These are phyloP conservation scores for Panagrolaimus sp. DNA, from an alignment of 1,140 invertebrate species.

Conservation along the genomic window DNA sequence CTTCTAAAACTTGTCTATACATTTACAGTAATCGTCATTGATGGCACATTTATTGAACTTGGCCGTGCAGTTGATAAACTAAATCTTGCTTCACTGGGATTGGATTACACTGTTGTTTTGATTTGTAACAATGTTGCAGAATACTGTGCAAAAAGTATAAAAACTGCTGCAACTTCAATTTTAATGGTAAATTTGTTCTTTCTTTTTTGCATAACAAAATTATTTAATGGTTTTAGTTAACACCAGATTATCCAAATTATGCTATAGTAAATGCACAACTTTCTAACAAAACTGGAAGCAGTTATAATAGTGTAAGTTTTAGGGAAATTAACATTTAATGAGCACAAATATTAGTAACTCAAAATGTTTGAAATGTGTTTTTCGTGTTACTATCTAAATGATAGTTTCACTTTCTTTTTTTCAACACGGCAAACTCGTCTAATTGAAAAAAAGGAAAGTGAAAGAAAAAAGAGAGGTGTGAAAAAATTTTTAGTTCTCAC, in stretches of 20 bases:
- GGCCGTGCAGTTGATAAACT: not conserved
- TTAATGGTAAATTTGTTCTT: not conserved
- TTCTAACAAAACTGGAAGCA: not conserved
- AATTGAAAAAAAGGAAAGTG: too few species aligned
- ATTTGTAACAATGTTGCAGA: slow-evolving; percentile 1
- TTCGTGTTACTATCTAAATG: too few species aligned
- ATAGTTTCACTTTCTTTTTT: too few species aligned
- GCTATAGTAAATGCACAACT: not conserved
- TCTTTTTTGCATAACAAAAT: not conserved
- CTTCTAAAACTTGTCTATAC: too few species aligned
- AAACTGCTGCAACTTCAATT: not conserved
- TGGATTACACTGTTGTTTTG: not conserved
- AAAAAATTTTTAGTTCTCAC: too few species aligned
- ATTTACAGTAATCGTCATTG: slow-evolving; percentile 3
- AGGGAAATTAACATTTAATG: too few species aligned
- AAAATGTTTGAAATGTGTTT: too few species aligned
- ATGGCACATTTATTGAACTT: not conserved
- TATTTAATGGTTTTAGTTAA: not conserved
- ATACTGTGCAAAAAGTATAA: not conserved
- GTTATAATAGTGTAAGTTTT: not conserved
- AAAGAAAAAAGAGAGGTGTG: too few species aligned
- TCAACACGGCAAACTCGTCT: too few species aligned
- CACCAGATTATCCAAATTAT: slow-evolving; percentile 1
- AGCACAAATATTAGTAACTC: too few species aligned
- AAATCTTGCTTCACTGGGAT: not conserved